A percentile compares a stretch with the other conserved stretches of the same genome.
These are phyloP conservation scores for Larimichthys crocea DNA, from an alignment of 2,113 vertebrate genomes.

Conservation along the genomic window DNA sequence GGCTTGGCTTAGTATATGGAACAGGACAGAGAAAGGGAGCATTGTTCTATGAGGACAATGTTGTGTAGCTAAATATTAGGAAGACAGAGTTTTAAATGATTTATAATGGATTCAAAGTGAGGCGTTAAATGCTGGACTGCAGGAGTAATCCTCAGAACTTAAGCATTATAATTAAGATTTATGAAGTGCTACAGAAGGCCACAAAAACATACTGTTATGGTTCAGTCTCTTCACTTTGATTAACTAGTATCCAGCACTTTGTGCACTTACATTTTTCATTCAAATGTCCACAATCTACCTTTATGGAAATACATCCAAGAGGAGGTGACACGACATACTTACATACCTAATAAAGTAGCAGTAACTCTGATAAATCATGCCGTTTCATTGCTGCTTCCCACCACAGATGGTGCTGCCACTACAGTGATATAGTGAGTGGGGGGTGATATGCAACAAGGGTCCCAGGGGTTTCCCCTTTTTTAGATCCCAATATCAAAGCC, in stretches of 20 bases:
- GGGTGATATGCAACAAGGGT: neutral
- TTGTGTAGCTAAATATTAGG: neutral
- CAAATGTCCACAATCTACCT: neutral
- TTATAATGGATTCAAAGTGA: neutral
- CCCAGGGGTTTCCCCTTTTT: neutral
- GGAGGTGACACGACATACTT: neutral
- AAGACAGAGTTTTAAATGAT: neutral
- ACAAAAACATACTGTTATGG: neutral
- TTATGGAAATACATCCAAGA: neutral
- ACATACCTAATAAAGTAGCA: neutral
- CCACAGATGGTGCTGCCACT: neutral
- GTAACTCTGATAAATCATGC: neutral
- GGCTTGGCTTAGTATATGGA: conserved; percentile 30
- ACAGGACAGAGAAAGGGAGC: neutral
- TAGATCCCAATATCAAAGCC: neutral
- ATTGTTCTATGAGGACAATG: conserved; percentile 14
- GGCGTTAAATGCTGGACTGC: neutral
- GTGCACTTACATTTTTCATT: neutral
- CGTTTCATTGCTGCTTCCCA: neutral
- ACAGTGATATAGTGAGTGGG: neutral
- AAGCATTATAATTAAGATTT: conserved; percentile 1
- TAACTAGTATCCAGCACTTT: neutral
- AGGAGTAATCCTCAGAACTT: neutral
- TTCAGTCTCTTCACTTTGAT: neutral
- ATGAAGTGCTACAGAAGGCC: neutral